phyloP scores from a whole-genome alignment of 2,888 invertebrate species.

The Sussaba pulchella region DNA sequence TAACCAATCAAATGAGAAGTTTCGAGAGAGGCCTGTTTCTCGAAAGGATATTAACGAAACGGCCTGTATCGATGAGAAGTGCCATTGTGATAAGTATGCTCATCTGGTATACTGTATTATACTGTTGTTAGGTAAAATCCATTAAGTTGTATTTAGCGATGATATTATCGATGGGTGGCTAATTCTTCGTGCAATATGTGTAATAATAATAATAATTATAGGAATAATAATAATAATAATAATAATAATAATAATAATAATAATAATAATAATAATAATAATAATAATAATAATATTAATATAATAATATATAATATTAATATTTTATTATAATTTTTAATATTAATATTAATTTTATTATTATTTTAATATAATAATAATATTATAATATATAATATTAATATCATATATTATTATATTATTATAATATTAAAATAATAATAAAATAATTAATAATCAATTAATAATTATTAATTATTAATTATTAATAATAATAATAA shows the following conservation, averaged over 20 bases:
- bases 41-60: not conserved
- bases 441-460: not conserved
- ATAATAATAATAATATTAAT: not conserved
- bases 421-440: not conserved
- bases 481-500: no score
- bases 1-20: not conserved
- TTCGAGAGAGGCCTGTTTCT: not conserved
- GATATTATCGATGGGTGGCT: slow-evolving; percentile 27
- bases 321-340: not conserved
- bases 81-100: slow-evolving; percentile 54
- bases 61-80: slow-evolving; percentile 42
- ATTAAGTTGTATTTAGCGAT: slow-evolving; percentile 29
- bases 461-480: no score
- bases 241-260: slow-evolving; percentile 2
- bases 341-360: not conserved
- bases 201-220: not conserved
- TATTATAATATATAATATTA: no score
- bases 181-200: slow-evolving; percentile 37
- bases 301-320: not conserved
- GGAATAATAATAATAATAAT: not conserved
- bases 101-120: slow-evolving; percentile 23
- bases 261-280: slow-evolving; percentile 8
- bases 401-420: not conserved
- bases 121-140: slow-evolving; percentile 42
- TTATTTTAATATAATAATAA: no score